These are phyloP conservation scores for Myoxocephalus aenaeus DNA, from an alignment of 2,797 vertebrate species.

Conservation along the genomic window DNA sequence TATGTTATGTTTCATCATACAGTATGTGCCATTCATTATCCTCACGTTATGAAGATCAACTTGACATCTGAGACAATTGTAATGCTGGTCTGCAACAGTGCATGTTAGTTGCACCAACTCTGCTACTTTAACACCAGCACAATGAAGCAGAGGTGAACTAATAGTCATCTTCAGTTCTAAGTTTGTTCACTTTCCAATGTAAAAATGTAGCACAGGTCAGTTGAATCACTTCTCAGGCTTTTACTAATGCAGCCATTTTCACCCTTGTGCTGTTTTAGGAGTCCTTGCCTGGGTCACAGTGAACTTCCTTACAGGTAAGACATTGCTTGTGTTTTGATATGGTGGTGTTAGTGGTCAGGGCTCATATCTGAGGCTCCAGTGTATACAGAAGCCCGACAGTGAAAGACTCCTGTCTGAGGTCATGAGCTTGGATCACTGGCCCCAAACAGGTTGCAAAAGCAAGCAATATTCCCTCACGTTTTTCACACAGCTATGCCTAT, in stretches of 20 bases:
- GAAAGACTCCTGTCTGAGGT: conserved; percentile 72
- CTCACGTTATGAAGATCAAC: conserved; percentile 78
- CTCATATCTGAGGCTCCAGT: conserved; percentile 73
- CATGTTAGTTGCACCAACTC: conserved; percentile 42
- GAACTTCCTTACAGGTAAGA: conserved; percentile 98
- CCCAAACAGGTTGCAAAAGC: conserved; percentile 62
- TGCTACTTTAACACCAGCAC: conserved; percentile 48
- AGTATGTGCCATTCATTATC: conserved; percentile 67
- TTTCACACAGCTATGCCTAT: conserved; percentile 39
- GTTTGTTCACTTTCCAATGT: conserved; percentile 20
- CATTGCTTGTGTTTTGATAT: conserved; percentile 78
- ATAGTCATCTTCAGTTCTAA: conserved; percentile 6
- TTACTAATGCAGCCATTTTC: conserved; percentile 56
- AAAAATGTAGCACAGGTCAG: conserved; percentile 13
- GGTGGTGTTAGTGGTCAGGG: conserved; percentile 75
- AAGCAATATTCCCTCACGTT: conserved; percentile 56
- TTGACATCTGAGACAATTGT: conserved; percentile 74
- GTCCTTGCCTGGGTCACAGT: conserved; percentile 98
- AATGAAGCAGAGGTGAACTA: conserved; percentile 36
- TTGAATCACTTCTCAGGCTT: conserved; percentile 31
- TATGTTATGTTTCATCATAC: conserved; percentile 70
- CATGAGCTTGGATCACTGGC: conserved; percentile 61
- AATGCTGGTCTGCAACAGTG: conserved; percentile 67
- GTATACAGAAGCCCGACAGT: conserved; percentile 65
- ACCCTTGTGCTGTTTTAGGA: conserved; percentile 83